Evolutionary conservation across 2,888 invertebrate species (phyloP).

Genomic region (Andricus quercusramuli): DNA sequence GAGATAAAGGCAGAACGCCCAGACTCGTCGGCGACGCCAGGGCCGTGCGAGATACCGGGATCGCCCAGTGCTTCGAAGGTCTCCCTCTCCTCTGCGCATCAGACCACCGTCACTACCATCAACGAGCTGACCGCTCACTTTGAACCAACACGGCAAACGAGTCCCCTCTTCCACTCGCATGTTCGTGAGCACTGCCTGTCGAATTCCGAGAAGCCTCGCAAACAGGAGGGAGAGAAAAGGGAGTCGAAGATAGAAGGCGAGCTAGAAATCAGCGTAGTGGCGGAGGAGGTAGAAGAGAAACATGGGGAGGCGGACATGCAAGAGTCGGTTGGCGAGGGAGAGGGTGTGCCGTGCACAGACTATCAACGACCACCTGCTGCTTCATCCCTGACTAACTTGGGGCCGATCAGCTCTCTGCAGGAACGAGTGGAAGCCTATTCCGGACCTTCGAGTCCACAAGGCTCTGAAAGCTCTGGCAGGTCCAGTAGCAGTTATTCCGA

Average conservation of each 20-base stretch:
- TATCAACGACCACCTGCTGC: slow-evolving; percentile 61
- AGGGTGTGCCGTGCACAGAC: slow-evolving; percentile 56
- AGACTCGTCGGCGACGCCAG: slow-evolving; percentile 75
- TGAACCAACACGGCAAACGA: slow-evolving; percentile 59
- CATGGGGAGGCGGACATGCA: slow-evolving; percentile 45
- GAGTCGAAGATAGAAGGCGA: slow-evolving; percentile 48
- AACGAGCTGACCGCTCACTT: slow-evolving; percentile 64
- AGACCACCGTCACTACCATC: slow-evolving; percentile 53
- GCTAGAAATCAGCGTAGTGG: slow-evolving; percentile 49
- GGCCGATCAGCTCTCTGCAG: slow-evolving; percentile 59
- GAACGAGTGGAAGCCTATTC: slow-evolving; percentile 54
- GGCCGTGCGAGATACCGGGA: slow-evolving; percentile 68
- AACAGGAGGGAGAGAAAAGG: slow-evolving; percentile 55
- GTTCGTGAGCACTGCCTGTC: slow-evolving; percentile 57
- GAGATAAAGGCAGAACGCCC: slow-evolving; percentile 75
- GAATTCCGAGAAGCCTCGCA: slow-evolving; percentile 64
- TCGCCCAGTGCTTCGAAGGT: slow-evolving; percentile 59
- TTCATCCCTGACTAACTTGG: slow-evolving; percentile 49
- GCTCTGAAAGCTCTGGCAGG: slow-evolving; percentile 62
- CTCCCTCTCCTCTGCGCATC: slow-evolving; percentile 59
- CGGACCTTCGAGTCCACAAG: slow-evolving; percentile 68
- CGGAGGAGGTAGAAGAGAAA: slow-evolving; percentile 45
- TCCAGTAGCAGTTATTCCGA: slow-evolving; percentile 73
- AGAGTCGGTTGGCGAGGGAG: slow-evolving; percentile 52
- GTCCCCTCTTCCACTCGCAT: slow-evolving; percentile 63